A percentile compares a stretch with the other conserved stretches of the same genome.
Conservation (phyloP, 1,140 invertebrate species). For the Campoletis sonorensis region DNA sequence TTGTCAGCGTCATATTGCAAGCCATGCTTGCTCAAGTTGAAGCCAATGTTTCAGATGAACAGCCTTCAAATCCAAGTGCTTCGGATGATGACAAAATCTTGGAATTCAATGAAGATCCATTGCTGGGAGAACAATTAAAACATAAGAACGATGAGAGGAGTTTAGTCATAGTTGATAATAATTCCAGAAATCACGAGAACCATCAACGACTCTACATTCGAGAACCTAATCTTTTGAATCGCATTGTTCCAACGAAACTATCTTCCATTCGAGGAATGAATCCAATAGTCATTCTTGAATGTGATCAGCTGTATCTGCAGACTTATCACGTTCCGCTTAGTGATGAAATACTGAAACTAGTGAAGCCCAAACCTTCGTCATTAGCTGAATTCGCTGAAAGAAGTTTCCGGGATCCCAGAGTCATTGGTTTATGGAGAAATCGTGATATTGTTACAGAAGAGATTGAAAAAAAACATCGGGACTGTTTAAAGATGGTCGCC, state of each 20-base stretch:
- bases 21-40: constrained; percentile 72
- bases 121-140: not conserved
- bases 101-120: constrained; percentile 3
- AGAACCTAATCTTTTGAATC: not conserved
- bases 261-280: not conserved
- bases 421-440: constrained; percentile 26
- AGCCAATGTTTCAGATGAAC: constrained; percentile 32
- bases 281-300: constrained; percentile 56
- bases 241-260: not conserved
- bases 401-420: constrained; percentile 41
- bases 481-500: constrained; percentile 47
- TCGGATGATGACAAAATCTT: constrained; percentile 39
- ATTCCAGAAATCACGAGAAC: not conserved
- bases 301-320: constrained; percentile 50
- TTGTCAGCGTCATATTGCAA: constrained; percentile 72
- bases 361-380: not conserved
- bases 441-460: not conserved
- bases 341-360: constrained; percentile 8
- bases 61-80: not conserved
- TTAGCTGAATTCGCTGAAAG: constrained; percentile 37
- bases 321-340: constrained; percentile 41
- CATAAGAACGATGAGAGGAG: not conserved
- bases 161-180: not conserved
- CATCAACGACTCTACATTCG: not conserved
- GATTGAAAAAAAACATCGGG: constrained; percentile 41